Percentiles rank a stretch among this genome's conserved stretches.
Evolutionary conservation across 2,113 vertebrate species (phyloP).

Genomic region (Micromys minutus): DNA sequence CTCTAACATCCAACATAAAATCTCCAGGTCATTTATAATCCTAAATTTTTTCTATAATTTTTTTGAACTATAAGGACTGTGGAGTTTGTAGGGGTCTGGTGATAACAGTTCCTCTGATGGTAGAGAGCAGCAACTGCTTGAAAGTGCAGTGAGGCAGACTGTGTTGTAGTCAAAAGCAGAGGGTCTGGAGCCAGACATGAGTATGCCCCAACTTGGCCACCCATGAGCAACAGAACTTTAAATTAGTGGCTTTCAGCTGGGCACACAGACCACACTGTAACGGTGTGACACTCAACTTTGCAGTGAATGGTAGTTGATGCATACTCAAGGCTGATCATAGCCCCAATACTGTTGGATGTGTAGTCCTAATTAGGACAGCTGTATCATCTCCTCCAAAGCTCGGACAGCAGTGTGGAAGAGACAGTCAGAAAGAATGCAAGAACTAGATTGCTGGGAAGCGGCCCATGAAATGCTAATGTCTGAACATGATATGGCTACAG

Average conservation of each 20-base stretch:
- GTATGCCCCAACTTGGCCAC: background rate
- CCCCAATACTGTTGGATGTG: background rate
- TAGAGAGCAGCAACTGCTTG: background rate
- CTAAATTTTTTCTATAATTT: slow-evolving; percentile 46
- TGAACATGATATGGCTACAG: background rate
- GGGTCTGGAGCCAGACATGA: background rate
- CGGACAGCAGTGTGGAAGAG: background rate
- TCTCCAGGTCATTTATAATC: background rate
- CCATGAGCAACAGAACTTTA: background rate
- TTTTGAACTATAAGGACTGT: background rate
- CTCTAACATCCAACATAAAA: background rate
- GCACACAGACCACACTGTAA: background rate
- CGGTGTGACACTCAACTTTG: background rate
- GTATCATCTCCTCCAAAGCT: background rate
- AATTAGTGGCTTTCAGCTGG: background rate
- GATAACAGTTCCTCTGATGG: background rate
- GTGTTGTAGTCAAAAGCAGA: background rate
- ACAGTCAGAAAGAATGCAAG: too few relatives aligned
- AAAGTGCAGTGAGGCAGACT: background rate
- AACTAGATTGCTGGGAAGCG: background rate
- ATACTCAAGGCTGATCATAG: background rate
- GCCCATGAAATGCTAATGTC: background rate
- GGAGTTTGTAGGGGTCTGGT: background rate
- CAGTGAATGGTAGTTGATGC: background rate
- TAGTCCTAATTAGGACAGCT: background rate